Conservation (phyloP, 2,113 vertebrate genomes). For the Lasiurus borealis region DNA sequence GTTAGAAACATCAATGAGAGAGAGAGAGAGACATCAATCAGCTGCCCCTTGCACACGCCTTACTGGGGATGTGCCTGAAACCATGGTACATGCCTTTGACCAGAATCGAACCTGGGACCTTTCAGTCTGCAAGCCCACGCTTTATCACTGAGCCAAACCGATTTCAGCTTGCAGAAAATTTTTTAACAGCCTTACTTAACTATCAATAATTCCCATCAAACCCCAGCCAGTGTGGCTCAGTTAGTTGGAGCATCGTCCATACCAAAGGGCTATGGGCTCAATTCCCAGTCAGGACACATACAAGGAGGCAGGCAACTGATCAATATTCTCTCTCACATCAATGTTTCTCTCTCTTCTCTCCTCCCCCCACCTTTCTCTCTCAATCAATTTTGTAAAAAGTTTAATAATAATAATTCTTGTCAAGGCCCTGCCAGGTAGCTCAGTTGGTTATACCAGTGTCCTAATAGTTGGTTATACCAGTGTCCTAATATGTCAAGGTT, state of each 20-base stretch:
- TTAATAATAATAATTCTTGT: background rate
- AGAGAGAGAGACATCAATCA: too few relatives aligned
- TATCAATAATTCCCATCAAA: conserved; percentile 3
- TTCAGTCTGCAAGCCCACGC: too few relatives aligned
- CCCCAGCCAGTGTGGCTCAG: background rate
- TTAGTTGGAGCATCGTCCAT: background rate
- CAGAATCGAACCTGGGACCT: too few relatives aligned
- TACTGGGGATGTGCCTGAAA: too few relatives aligned
- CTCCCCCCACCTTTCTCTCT: background rate
- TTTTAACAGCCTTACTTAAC: conserved; percentile 43
- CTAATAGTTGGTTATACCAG: background rate
- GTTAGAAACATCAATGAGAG: too few relatives aligned
- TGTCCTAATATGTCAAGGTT: background rate
- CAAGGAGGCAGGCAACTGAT: background rate
- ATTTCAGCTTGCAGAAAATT: background rate
- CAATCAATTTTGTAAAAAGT: background rate
- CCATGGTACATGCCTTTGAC: too few relatives aligned
- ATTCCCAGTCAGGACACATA: background rate
- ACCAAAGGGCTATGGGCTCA: background rate
- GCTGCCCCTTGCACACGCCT: too few relatives aligned
- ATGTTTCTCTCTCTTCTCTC: background rate
- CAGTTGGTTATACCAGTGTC: background rate
- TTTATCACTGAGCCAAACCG: too few relatives aligned
- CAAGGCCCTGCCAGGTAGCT: background rate
- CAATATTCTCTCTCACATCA: background rate